Base-by-base conservation (phyloP, 2,888 invertebrate genomes). In the Sarcophaga caerulescens region DNA sequence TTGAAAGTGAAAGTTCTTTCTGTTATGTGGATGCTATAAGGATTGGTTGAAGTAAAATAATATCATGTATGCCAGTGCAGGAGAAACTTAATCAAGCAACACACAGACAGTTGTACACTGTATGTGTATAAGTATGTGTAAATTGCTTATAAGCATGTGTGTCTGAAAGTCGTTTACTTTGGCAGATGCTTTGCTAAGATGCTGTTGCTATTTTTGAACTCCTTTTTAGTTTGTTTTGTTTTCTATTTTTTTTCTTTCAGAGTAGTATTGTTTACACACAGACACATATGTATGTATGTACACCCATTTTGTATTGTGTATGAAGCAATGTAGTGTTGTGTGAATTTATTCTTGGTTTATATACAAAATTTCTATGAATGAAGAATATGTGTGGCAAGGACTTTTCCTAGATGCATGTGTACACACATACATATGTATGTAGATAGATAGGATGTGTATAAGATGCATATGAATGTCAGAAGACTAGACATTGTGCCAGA, bases 201-300 rank as follows among this genome's bases (percentile, higher is more conserved):
- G 86, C 81, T 81, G 84, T 78, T 86, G 86, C 84, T 81, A 84
- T 81, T 84, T 79, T 86, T 84, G 75, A 86, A 86, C 84, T 86
- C 84, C 86, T 86, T 86, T 86, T 74, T 70, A 66, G 69, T 74
- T 70, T 52, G 63, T 45, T 90, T 90, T 70, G 70, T 65, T 70
- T 63, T 25, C 59, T 45, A 89, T 90, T 90, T 91, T 90, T 89
- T 89, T 52, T 52, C 3, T 52, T 14, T n/a, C n/a, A n/a, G n/a
- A n/a, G 12, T 52, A 52, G 17, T 52, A 91, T 90, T 91, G 90
- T 89, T 90, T 90, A 87, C 85, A 89, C 88, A 88, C 85, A 88
- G 70, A 86, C 84, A 80, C 85, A 88, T n/a, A n/a, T n/a, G n/a
- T n/a, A n/a, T n/a, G n/a, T n/a, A n/a, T n/a, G 85, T 44, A 81